Evolutionary conservation across 1,140 invertebrate species (phyloP), one percentile per base, ranked within the genome.

Genomic region (Sitobion miscanthi): DNA sequence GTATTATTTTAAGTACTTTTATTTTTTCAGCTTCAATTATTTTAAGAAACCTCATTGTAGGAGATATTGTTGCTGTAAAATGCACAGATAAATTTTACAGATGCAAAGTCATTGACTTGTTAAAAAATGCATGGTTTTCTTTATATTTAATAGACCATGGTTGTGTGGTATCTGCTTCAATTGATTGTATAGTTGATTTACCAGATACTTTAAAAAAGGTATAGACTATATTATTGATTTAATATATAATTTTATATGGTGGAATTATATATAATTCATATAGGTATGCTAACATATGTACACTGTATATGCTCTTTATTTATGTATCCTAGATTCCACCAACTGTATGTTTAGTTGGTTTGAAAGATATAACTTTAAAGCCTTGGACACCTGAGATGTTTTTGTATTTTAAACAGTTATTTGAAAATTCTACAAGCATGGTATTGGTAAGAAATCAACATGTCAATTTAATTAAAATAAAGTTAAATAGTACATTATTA

Each of bases 91-190:
- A 82, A 82, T 91, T 82, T 91, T 77, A 77, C 38, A 91, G 90
- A 52, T 45, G 90, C 1, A 82, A 91, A 91, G 35, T 91, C 11
- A 82, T 91, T 23, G 62, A 91, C 49, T 20, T 91, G n/a, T 23
- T 77, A 35, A 47, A 91, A n/a, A 21, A 45, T 30, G n/a, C 38
- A 35, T 38, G 49, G 42, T 91, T 47, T 91, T 47, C 20, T 47
- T 91, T 91, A 82, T 91, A 91, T 82, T 83, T 91, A 52, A 83
- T 91, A 9, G 90, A 91, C n/a, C 11, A n/a, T 49, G 90, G 90
- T 49, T 35, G 21, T 77, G 45, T 77, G 9, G 25, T 91, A 91
- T 77, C 42, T 35, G 69, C 90, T 25, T n/a, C 54, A 30, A 42
- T 82, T 91, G 45, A 49, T 77, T n/a, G 45, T 35, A 47, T 91